Evolutionary conservation across 92 coral and sea anemone genomes (phyloP), one percentile per base, ranked within the genome.

Genomic region (Anthopleura xanthogrammica): DNA sequence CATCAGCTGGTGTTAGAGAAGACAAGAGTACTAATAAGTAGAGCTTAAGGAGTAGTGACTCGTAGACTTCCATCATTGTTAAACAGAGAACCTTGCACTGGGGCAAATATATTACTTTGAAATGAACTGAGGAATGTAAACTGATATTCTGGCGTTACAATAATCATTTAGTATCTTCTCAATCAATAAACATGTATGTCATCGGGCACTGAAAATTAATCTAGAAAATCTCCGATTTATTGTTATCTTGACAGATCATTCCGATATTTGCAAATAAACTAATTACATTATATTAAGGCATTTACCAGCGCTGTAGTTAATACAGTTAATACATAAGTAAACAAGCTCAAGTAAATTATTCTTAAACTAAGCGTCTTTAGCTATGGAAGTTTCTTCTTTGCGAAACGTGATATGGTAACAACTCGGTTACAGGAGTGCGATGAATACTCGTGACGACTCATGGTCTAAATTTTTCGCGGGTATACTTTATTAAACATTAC

Each of bases 1-100:
- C 76, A 36, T 83, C 77, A 60, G 87, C 87, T 13, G 16, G n/a
- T 41, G 58, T 16, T 57, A 62, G 5, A 62, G 55, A 79, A 55
- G 60, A n/a, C 24, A 75, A 19, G 36, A 41, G 78, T 16, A 75
- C 17, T 75, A 50, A 23, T 16, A 75, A 24, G 17, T 1, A 23
- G 42, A 23, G 41, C 7, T n/a, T 68, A 36, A n/a, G 5, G 0
- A 68, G 1, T 14, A 36, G 74, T 68, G 42, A 36, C 40, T 68
- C 16, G 74, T 11, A 16, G 74, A 16, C 74, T 68, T 36, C 74
- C 74, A 68, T 68, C 40, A 3, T 68, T 23, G 70, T 62, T 7
- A 14, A 58, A 64, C 36, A 64, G 10, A 64, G 24, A 64, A 23
- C 72, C 36, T 64, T 46, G 72, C 19, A 58, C 64, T 14, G n/a